These are phyloP conservation scores for Drosophila macrospina DNA, from an alignment of 2,888 invertebrate species.

Conservation along the genomic window DNA sequence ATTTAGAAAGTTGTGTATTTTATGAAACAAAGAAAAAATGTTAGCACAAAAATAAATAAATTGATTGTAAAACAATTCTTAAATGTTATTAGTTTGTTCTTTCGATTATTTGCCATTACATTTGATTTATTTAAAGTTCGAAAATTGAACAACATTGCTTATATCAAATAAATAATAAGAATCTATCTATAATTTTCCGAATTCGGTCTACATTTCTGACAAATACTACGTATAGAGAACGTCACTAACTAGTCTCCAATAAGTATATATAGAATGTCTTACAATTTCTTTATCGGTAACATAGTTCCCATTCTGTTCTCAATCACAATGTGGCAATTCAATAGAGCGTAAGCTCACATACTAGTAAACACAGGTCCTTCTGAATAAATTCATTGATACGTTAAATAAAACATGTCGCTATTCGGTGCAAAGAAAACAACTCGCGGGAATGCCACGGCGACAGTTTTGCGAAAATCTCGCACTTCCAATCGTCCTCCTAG, in stretches of 20 bases:
- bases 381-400: background rate
- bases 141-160: no score
- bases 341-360: background rate
- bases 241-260: background rate
- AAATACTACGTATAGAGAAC: background rate
- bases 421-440: constrained; percentile 3
- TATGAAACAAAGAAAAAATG: background rate
- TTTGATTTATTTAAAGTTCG: no score
- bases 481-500: background rate
- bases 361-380: background rate
- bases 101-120: no score
- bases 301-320: constrained; percentile 5
- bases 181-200: no score
- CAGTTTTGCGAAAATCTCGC: constrained; percentile 8
- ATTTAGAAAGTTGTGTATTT: background rate
- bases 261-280: background rate
- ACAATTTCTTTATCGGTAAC: background rate
- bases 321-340: background rate
- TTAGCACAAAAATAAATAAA: constrained; percentile 9
- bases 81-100: no score
- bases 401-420: constrained; percentile 27
- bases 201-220: no score
- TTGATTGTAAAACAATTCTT: background rate
- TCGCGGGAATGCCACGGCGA: background rate
- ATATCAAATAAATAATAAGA: no score